Evolutionary conservation across 2,797 vertebrate species (phyloP).

Genomic region (Clamator glandarius): DNA sequence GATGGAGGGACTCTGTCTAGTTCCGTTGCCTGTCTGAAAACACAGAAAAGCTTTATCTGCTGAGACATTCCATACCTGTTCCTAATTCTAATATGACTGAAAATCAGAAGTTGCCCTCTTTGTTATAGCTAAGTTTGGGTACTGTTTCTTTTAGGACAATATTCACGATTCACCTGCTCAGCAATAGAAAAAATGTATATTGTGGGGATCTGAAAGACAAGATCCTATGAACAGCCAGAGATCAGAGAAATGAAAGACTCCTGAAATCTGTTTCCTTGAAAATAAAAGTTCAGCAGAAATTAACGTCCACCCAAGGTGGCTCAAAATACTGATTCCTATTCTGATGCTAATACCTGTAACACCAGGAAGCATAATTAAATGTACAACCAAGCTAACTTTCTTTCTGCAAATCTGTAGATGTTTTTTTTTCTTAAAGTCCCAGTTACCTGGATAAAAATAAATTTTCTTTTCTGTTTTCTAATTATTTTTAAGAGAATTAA

Average conservation of each 20-base stretch:
- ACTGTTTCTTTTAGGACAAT: neutral
- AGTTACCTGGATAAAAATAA: slow-evolving; percentile 11
- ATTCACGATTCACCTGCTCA: neutral
- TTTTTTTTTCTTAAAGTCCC: neutral
- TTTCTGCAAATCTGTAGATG: neutral
- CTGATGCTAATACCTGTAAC: neutral
- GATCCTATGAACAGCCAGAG: neutral
- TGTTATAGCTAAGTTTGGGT: neutral
- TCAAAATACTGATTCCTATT: neutral
- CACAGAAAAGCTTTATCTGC: neutral
- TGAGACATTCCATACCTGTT: neutral
- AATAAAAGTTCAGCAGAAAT: neutral
- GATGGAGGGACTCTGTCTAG: neutral
- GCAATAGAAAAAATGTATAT: neutral
- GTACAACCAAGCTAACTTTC: neutral
- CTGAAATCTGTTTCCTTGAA: neutral
- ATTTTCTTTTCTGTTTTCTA: slow-evolving; percentile 40
- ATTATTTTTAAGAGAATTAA: slow-evolving; percentile 55
- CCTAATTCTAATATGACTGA: neutral
- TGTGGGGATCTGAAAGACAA: neutral
- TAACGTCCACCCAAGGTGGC: neutral
- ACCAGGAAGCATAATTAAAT: neutral
- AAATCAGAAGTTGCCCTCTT: neutral
- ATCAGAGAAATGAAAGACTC: neutral
- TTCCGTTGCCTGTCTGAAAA: neutral